A percentile compares a stretch with the other conserved stretches of the same genome.
phyloP scores from a whole-genome alignment of 2,113 vertebrate species.

The Lepidiolamprologus cunningtoni region DNA sequence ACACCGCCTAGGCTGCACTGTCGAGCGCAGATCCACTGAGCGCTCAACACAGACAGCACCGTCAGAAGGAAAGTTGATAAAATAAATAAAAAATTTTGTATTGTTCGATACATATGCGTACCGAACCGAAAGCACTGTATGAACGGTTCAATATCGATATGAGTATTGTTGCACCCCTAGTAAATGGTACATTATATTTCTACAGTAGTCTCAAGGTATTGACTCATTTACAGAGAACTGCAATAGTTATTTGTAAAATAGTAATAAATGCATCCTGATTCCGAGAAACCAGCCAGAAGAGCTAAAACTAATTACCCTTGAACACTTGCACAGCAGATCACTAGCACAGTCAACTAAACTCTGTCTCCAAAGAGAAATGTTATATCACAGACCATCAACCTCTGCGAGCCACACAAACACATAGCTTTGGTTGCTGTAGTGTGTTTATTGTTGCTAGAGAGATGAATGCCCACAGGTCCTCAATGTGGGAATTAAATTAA shows the following conservation, averaged over 20 bases:
- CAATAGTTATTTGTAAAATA: constrained; percentile 1
- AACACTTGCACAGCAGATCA: constrained; percentile 2
- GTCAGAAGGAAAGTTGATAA: too few species aligned
- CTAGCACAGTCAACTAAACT: constrained; percentile 2
- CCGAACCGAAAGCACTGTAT: too few species aligned
- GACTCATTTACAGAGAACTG: neutral
- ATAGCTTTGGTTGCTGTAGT: neutral
- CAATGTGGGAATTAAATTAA: constrained; percentile 16
- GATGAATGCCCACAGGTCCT: neutral
- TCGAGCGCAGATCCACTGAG: too few species aligned
- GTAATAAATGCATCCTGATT: constrained; percentile 19
- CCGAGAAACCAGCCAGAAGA: neutral
- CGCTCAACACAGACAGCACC: too few species aligned
- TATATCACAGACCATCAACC: neutral
- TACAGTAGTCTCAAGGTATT: neutral
- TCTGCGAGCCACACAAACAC: neutral
- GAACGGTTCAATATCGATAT: too few species aligned
- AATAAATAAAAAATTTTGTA: too few species aligned
- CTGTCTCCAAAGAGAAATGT: constrained; percentile 19
- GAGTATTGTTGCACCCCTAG: neutral
- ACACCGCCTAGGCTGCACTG: too few species aligned
- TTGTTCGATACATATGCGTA: too few species aligned
- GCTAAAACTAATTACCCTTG: constrained; percentile 31
- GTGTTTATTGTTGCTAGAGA: neutral
- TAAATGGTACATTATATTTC: neutral